phyloP scores from a whole-genome alignment of 1,140 invertebrate genomes.

The Sesamia nonagrioides region DNA sequence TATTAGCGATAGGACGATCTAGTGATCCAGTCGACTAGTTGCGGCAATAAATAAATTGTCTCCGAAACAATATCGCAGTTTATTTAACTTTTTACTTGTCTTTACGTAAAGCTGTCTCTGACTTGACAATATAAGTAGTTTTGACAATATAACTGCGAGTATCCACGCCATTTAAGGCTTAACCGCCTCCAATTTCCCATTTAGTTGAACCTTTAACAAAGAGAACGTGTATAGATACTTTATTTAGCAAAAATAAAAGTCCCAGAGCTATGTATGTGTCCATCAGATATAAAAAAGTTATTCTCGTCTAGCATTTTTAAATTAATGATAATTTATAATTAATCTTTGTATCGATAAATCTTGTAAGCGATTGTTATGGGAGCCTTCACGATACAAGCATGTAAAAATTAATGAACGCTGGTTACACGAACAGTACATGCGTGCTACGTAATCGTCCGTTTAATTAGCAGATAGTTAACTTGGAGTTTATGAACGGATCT shows the following conservation, averaged over 20 bases:
- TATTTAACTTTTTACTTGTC: constrained; percentile 6
- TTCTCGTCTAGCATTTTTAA: constrained; percentile 25
- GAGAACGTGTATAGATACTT: not conserved
- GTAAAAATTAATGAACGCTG: constrained; percentile 58
- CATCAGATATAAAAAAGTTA: constrained; percentile 6
- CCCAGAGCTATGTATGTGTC: not conserved
- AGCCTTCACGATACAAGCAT: not conserved
- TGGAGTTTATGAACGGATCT: not conserved
- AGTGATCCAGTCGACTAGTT: not conserved
- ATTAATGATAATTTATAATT: constrained; percentile 35
- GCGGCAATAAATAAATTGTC: not conserved
- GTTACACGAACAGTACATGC: constrained; percentile 62
- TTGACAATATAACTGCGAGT: constrained; percentile 23
- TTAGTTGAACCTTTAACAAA: constrained; percentile 8
- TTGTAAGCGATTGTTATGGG: not conserved
- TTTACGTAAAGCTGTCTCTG: not conserved
- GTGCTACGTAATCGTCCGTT: constrained; percentile 52
- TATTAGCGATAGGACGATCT: too few species aligned
- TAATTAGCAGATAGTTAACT: constrained; percentile 55
- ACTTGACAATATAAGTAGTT: constrained; percentile 21
- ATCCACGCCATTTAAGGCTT: not conserved
- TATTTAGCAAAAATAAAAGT: not conserved
- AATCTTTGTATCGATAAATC: constrained; percentile 35
- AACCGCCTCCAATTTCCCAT: not conserved
- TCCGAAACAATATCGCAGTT: constrained; percentile 6